Base-by-base conservation (phyloP, 2,113 vertebrate genomes). In the Acanthisitta chloris region DNA sequence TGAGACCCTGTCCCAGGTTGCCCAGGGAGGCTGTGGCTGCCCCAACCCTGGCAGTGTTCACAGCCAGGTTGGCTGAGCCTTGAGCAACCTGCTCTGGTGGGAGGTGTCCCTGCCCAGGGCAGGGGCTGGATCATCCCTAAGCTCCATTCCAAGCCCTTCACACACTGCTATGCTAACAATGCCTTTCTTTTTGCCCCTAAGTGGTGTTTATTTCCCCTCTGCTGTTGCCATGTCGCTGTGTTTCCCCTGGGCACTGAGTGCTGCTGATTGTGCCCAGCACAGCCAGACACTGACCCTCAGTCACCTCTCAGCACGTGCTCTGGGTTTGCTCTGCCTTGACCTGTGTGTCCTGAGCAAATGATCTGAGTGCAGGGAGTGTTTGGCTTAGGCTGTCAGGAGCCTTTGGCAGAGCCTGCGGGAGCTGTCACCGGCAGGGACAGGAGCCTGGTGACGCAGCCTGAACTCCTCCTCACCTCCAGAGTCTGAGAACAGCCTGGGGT, bases 341-440 rank as follows among this genome's bases (percentile, higher is more conserved):
- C 54, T 10, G 9, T 8, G 38, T 25, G 15, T 43, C 3, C 6
- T 3, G 51, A n/a, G 2, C 3, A 2, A 24, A 28, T 2, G 13
- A 5, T 36, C 33, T 59, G 6, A 2, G 2, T 18, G 17, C 40
- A 6, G 61, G 4, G 10, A 7, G 12, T 8, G 4, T 14, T 14
- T 55, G 61, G 45, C 55, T 92, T 48, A 66, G n/a, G 69, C 2
- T 1, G 0, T 9, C 71, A 4, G 5, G 1, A 54, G 23, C 64
- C 2, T 0, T 19, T 49, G 19, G 17, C 49, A 0, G 12, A 19
- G 52, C 4, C n/a, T 42, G 66, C 6, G 0, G 25, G 34, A n/a
- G 59, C 81, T 71, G 73, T 70, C 45, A 9, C 46, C 83, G 42
- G 26, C 18, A 2, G 65, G 45, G 59, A 20, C 43, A 34, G 16